Evolutionary conservation across 2,888 invertebrate genomes (phyloP).

Genomic region (Dysmachus trigonus): DNA sequence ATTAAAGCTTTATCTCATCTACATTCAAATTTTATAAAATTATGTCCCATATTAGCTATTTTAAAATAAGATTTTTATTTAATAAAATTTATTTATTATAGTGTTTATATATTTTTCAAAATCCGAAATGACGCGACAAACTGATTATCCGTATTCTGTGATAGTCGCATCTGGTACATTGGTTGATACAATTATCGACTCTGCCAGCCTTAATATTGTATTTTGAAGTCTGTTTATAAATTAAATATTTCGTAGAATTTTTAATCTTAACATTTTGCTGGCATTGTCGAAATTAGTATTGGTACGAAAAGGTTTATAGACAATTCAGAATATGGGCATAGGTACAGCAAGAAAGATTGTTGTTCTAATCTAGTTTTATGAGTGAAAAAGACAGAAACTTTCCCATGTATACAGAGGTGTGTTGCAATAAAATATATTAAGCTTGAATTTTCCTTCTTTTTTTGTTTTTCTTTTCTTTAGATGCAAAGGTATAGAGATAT

Average conservation of each 20-base stretch:
- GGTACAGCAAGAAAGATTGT: background rate
- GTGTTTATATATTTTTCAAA: background rate
- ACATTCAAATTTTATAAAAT: background rate
- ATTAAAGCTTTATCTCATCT: background rate
- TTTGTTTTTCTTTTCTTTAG: background rate
- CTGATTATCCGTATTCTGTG: background rate
- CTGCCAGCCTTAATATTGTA: background rate
- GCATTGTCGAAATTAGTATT: background rate
- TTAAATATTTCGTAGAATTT: background rate
- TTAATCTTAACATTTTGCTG: background rate
- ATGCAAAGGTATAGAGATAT: background rate
- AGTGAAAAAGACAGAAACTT: background rate
- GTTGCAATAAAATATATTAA: background rate
- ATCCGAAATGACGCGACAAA: background rate
- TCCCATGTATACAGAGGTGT: background rate
- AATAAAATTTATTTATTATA: background rate
- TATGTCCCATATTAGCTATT: background rate
- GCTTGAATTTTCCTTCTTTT: background rate
- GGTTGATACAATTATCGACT: background rate
- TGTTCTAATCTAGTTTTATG: background rate
- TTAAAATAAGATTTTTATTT: background rate
- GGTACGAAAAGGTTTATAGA: background rate
- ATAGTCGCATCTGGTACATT: background rate
- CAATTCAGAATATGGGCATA: background rate
- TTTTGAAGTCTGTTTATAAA: background rate